Evolutionary conservation across 2,113 vertebrate species (phyloP), one percentile per base, ranked within the genome.

Genomic region (Ibidorhyncha struthersii): DNA sequence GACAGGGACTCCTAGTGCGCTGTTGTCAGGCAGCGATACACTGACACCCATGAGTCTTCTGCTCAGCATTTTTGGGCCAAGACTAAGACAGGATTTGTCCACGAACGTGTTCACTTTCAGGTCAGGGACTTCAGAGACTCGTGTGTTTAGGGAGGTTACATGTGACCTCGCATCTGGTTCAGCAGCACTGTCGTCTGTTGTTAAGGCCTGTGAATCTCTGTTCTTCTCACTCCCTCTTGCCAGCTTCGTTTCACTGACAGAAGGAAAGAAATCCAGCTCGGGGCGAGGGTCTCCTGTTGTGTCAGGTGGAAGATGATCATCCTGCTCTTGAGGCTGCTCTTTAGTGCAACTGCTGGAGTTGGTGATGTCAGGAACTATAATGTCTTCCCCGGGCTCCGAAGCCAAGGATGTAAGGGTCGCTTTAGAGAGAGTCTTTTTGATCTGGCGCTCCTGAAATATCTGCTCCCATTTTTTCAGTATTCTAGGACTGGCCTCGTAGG

Each of bases 391-490:
- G 0, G 52, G 67, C 80, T 98, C 98, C 1, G 77, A 96, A 19
- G 95, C 95, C 65, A 95, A 88, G 3, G 98, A 98, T 0, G 99
- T 99, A 41, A 99, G 97, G 29, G 99, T 99, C 0, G 99, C 99
- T 97, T 99, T 99, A 3, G 98, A 99, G 78, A 98, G 98, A 36
- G 98, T 99, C 95, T 98, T 99, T 92, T 99, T 98, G 70, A 97
- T 98, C 93, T 99, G 99, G 6, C 99, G 99, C 81, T 99, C 99
- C 95, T 99, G 98, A 72, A 99, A 99, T 22, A 99, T 99, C 95
- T 99, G 99, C 89, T 99, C 98, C 99, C 99, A 99, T 82, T 99
- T 99, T 94, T 99, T 99, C 92, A 99, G 97, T 71, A 99, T 99
- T 13, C 98, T 97, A 3, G 99, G 99, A 41, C 99, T 99, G 56